Evolutionary conservation across 2,797 vertebrate genomes (phyloP).

Genomic region (Phataginus tetradactyla): DNA sequence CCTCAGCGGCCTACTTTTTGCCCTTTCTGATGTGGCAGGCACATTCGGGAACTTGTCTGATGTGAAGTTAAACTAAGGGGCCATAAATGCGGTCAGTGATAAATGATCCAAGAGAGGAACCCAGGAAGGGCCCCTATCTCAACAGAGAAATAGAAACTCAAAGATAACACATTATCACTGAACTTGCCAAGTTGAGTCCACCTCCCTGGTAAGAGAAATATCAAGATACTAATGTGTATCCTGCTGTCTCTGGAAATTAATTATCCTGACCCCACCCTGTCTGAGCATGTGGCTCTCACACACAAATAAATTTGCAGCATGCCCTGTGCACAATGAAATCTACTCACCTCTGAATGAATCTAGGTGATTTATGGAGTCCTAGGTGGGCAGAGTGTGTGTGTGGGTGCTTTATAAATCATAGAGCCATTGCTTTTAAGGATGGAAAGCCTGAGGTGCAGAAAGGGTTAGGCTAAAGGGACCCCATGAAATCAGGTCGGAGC

Average conservation of each 20-base stretch:
- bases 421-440: too few relatives aligned
- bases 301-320: neutral
- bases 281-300: neutral
- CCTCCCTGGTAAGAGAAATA: neutral
- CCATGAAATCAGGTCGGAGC: neutral
- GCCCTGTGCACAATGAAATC: fast-evolving
- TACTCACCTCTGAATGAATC: neutral
- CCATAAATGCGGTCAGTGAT: neutral
- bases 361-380: neutral
- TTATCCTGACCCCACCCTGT: neutral
- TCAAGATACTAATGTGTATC: neutral
- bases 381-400: neutral
- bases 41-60: neutral
- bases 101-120: neutral
- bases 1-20: neutral
- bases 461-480: neutral
- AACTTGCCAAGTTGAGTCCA: neutral
- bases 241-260: neutral
- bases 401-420: neutral
- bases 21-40: neutral
- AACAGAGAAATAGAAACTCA: neutral
- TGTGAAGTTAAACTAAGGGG: neutral
- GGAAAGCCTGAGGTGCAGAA: neutral
- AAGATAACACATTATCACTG: neutral
- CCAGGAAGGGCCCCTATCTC: neutral